Conservation (phyloP, 1,140 invertebrate genomes). For the Ostrea denselamellosa region DNA sequence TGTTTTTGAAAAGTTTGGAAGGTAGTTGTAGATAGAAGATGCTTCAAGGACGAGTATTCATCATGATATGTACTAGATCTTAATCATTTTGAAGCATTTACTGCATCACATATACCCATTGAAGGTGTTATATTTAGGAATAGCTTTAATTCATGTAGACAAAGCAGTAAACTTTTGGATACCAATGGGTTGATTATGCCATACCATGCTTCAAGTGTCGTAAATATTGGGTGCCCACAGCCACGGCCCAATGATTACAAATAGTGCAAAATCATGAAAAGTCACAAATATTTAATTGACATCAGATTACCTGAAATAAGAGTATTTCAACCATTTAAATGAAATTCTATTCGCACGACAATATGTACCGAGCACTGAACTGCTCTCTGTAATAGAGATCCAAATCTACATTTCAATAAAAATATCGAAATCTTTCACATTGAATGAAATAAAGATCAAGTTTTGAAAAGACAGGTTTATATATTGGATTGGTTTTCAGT, state of each 20-base stretch:
- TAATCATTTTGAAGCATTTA: neutral
- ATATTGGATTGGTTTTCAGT: neutral
- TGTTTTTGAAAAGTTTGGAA: neutral
- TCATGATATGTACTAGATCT: neutral
- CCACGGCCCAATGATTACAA: neutral
- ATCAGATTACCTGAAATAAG: neutral
- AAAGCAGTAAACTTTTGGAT: neutral
- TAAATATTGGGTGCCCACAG: neutral
- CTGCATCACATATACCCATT: neutral
- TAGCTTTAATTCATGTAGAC: neutral
- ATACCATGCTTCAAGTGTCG: neutral
- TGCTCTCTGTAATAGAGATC: neutral
- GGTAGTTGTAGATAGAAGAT: neutral
- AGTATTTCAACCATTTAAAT: constrained; percentile 10
- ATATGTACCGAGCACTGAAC: neutral
- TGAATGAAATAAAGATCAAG: neutral
- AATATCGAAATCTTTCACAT: neutral
- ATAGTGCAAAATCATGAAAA: neutral
- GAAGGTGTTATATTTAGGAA: neutral
- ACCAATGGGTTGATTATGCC: neutral
- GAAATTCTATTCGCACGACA: constrained; percentile 11
- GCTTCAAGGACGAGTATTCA: neutral
- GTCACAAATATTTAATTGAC: constrained; percentile 22
- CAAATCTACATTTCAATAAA: neutral
- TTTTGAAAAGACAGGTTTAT: constrained; percentile 21